phyloP scores from a whole-genome alignment of 2,113 vertebrate species.

The Hemibagrus wyckioides region DNA sequence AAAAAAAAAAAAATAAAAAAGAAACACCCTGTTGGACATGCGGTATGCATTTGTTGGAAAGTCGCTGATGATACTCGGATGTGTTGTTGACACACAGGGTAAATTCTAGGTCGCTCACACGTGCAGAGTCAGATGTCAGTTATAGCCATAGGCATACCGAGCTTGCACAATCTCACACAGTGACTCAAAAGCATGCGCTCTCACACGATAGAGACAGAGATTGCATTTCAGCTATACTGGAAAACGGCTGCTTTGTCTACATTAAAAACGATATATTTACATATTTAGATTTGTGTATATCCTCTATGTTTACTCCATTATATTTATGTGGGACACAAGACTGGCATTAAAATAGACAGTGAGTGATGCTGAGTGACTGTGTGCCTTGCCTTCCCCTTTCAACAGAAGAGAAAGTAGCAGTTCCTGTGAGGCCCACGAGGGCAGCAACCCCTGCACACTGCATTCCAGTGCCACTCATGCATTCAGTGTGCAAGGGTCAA shows the following conservation, averaged over 20 bases:
- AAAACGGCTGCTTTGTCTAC: not conserved
- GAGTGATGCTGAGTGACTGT: not conserved
- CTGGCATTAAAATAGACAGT: not conserved
- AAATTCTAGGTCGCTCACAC: not conserved
- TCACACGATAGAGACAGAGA: not conserved
- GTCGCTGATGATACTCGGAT: not conserved
- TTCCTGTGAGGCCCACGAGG: constrained; percentile 16
- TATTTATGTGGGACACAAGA: not conserved
- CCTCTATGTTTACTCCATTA: not conserved
- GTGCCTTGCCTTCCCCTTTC: not conserved
- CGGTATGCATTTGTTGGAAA: not conserved
- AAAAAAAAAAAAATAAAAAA: too few species aligned
- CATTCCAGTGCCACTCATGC: constrained; percentile 33
- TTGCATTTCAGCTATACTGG: not conserved
- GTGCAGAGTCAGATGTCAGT: not conserved
- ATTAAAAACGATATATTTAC: not conserved
- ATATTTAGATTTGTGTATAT: not conserved
- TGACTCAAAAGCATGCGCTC: not conserved
- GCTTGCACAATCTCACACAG: not conserved
- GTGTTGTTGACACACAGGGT: not conserved
- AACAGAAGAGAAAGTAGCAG: constrained; percentile 21
- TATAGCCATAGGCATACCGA: not conserved
- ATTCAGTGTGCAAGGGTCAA: constrained; percentile 44
- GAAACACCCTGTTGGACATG: not conserved
- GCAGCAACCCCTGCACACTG: constrained; percentile 4